A percentile compares a stretch with the other conserved stretches of the same genome.
These are phyloP conservation scores for Lacerta agilis DNA, from an alignment of 2,797 vertebrate genomes.

Conservation along the genomic window DNA sequence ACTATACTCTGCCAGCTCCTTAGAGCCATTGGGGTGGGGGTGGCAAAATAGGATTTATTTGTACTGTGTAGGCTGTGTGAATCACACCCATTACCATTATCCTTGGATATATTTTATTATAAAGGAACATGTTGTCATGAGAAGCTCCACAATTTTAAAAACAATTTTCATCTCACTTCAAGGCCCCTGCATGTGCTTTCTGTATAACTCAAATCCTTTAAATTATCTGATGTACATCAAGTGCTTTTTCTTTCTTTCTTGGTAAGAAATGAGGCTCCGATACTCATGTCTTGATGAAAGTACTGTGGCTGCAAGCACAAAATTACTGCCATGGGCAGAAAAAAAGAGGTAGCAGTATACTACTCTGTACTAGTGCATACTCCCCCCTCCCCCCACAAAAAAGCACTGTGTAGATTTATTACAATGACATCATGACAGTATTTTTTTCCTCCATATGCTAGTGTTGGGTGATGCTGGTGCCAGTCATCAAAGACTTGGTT, in stretches of 20 bases:
- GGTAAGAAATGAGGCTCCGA: too few relatives aligned
- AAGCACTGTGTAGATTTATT: too few relatives aligned
- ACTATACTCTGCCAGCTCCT: not conserved
- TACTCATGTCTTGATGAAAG: too few relatives aligned
- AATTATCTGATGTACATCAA: not conserved
- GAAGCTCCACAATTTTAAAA: not conserved
- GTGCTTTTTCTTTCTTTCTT: not conserved
- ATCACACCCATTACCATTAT: not conserved
- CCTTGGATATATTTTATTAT: not conserved
- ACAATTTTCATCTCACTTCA: not conserved
- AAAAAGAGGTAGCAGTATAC: too few relatives aligned
- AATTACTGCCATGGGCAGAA: too few relatives aligned
- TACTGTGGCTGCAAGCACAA: too few relatives aligned
- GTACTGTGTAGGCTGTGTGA: not conserved
- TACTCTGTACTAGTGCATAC: too few relatives aligned
- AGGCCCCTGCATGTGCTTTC: not conserved
- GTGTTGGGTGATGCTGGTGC: not conserved
- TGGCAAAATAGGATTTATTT: not conserved
- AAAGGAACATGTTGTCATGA: not conserved
- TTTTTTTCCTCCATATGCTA: not conserved
- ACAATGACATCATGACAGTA: not conserved
- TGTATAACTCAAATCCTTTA: not conserved
- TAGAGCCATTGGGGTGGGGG: not conserved
- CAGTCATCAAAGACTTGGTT: slow-evolving; percentile 8
- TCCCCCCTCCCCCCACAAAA: too few relatives aligned